Base-by-base conservation (phyloP, 2,797 vertebrate genomes). In the Sebastes iracundus region DNA sequence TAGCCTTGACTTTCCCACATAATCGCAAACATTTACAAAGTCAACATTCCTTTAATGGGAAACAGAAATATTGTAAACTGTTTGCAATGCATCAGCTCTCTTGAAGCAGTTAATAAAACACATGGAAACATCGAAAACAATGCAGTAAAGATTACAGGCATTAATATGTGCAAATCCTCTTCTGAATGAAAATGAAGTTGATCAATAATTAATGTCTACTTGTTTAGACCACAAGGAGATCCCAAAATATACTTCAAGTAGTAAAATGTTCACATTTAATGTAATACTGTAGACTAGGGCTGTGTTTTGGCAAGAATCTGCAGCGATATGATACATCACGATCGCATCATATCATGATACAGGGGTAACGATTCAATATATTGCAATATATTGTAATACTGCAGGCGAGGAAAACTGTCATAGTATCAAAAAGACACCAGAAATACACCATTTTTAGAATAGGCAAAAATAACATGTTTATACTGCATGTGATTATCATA, bases 11-110 rank as follows among this genome's bases (percentile, higher is more conserved):
- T 84, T 85, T 85, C 52, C 49, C 58, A 69, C 33, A 85, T 82
- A 80, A 86, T 88, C 49, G 64, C 35, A 81, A 30, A 72, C 77
- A 75, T 88, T 85, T 81, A 80, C 73, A 72, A 74, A 79, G 83
- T 82, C 77, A 80, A 80, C 65, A 69, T 76, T 86, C 56, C 73
- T 75, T 56, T 14, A 58, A 81, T 82, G 79, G 79, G 77, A 86
- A 63, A 49, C 5, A 25, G 33, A 78, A 80, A 75, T 35, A 56
- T 38, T 79, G 80, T 13, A 65, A 65, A 63, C 35, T 46, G 13
- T 60, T 78, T 52, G 23, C 56, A 77, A 55, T 42, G 56, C 3
- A 66, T 58, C 32, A n/a, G 20, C 20, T 73, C 28, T 25, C 38
- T 66, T 60, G 23, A 67, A 58, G 75, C 25, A 60, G 2, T 59